Evolutionary conservation across 2,113 vertebrate species (phyloP).

Genomic region (Parotia lawesii): DNA sequence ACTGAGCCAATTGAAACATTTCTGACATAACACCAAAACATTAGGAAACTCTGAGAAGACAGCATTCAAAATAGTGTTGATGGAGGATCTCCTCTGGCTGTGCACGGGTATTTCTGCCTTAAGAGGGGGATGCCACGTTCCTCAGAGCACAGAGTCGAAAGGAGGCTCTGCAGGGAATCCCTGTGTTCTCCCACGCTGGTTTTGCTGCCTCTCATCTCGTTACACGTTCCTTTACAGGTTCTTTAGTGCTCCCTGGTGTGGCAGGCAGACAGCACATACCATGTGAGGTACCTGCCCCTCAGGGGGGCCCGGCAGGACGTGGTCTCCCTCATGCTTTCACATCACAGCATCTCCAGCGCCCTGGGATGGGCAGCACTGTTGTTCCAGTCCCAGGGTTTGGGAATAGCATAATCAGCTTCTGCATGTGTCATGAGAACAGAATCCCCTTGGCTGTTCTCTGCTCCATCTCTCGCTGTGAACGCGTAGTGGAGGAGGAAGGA

Average conservation of each 20-base stretch:
- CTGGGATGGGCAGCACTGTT: neutral
- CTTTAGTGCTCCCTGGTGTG: neutral
- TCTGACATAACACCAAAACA: neutral
- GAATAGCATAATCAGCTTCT: neutral
- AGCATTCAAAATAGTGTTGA: neutral
- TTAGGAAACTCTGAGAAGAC: neutral
- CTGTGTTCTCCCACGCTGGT: neutral
- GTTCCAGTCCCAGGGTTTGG: neutral
- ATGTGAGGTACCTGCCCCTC: neutral
- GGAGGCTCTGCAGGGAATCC: neutral
- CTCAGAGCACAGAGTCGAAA: neutral
- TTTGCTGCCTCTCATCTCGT: neutral
- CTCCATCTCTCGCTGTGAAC: neutral
- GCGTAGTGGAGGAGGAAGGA: fast-evolving
- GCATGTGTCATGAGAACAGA: neutral
- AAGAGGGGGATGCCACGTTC: neutral
- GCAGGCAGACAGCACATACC: neutral
- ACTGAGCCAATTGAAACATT: neutral
- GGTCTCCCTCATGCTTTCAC: neutral
- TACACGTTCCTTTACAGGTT: neutral
- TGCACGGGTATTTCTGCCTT: neutral
- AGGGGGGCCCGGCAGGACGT: neutral
- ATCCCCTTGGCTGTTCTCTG: neutral
- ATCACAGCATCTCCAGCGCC: neutral
- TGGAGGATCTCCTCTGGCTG: neutral